phyloP scores from a whole-genome alignment of 2,113 vertebrate species.

The Etheostoma spectabile region DNA sequence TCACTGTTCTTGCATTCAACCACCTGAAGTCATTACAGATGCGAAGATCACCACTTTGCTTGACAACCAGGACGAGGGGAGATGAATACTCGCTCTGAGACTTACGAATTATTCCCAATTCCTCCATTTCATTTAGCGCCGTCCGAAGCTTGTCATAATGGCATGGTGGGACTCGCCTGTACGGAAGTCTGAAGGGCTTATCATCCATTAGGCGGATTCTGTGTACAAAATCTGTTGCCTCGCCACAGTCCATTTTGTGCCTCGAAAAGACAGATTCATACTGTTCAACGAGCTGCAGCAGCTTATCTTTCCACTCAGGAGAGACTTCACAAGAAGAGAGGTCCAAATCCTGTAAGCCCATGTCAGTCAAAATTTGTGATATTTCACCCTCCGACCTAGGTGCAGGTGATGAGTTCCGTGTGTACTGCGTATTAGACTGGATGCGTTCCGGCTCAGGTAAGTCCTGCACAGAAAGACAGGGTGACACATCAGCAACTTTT shows the following conservation, averaged over 20 bases:
- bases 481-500: too few relatives aligned
- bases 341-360: neutral
- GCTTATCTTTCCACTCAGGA: neutral
- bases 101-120: conserved; percentile 17
- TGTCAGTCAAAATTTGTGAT: neutral
- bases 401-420: neutral
- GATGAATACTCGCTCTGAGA: conserved; percentile 19
- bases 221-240: too few relatives aligned
- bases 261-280: too few relatives aligned
- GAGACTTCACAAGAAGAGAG: neutral
- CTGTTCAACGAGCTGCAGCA: neutral
- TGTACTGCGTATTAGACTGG: neutral
- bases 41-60: conserved; percentile 3
- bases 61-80: neutral
- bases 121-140: conserved; percentile 1
- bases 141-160: too few relatives aligned
- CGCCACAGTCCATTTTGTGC: too few relatives aligned
- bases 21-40: conserved; percentile 36
- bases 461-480: neutral
- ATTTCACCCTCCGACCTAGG: neutral
- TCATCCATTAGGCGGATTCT: too few relatives aligned
- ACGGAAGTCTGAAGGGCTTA: too few relatives aligned
- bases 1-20: conserved; percentile 25
- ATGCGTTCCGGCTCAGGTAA: neutral
- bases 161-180: too few relatives aligned